phyloP scores from a whole-genome alignment of 1,140 invertebrate genomes.

The Olivierus martensii region DNA sequence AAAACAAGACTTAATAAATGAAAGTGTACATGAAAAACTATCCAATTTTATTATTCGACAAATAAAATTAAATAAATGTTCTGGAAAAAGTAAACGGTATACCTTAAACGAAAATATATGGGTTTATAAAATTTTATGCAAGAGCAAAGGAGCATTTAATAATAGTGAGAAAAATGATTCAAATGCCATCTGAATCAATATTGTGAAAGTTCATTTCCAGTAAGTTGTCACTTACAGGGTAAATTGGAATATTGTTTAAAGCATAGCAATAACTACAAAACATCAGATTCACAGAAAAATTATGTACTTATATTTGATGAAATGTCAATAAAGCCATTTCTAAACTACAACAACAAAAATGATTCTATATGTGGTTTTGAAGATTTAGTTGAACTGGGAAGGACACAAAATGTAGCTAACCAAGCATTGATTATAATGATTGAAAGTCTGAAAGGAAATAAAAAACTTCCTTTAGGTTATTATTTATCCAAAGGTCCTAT shows the following conservation, averaged over 20 bases:
- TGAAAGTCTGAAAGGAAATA: slow-evolving; percentile 21
- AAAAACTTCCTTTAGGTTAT: slow-evolving; percentile 25
- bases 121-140: neutral
- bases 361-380: slow-evolving; percentile 24
- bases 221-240: no score
- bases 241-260: neutral
- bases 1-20: no score
- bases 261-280: slow-evolving; percentile 16
- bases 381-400: slow-evolving; percentile 17
- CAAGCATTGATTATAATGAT: slow-evolving; percentile 27
- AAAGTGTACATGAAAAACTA: no score
- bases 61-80: no score
- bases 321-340: slow-evolving; percentile 22
- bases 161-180: neutral
- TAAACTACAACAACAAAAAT: slow-evolving; percentile 20
- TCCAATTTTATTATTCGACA: no score
- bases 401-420: slow-evolving; percentile 19
- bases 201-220: neutral
- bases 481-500: slow-evolving; percentile 12
- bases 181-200: neutral
- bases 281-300: slow-evolving; percentile 19
- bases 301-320: slow-evolving; percentile 28
- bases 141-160: neutral
- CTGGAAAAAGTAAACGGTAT: no score
- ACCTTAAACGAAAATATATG: neutral